Percentiles rank a stretch among this genome's conserved stretches.
These are phyloP conservation scores for Champsocephalus gunnari DNA, from an alignment of 2,797 vertebrate species.

Conservation along the genomic window DNA sequence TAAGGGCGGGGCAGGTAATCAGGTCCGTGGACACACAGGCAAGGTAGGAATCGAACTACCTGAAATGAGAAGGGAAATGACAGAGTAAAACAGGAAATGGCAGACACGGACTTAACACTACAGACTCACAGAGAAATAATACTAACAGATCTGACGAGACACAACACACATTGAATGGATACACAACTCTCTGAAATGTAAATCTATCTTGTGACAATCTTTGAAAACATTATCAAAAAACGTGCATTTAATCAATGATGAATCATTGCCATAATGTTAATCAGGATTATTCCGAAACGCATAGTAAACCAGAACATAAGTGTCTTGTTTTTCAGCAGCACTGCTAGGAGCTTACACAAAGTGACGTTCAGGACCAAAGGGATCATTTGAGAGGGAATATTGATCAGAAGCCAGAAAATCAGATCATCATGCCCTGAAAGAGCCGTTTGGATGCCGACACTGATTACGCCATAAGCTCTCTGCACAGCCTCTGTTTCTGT, in stretches of 20 bases:
- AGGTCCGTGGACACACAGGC: too few species aligned
- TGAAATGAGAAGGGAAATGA: too few species aligned
- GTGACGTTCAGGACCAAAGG: slow-evolving; percentile 28
- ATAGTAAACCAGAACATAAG: background rate
- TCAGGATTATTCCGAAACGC: background rate
- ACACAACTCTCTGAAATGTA: background rate
- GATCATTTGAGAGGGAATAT: slow-evolving; percentile 29
- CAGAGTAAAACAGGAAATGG: too few species aligned
- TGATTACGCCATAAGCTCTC: slow-evolving; percentile 58
- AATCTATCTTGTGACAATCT: background rate
- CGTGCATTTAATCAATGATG: background rate
- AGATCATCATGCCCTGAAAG: slow-evolving; percentile 30
- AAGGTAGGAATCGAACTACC: too few species aligned
- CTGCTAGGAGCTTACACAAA: slow-evolving; percentile 30
- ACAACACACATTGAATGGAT: background rate
- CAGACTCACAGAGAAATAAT: too few species aligned
- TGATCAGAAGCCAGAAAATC: slow-evolving; percentile 43
- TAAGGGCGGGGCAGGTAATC: too few species aligned
- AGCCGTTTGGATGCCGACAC: slow-evolving; percentile 48
- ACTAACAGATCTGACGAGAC: too few species aligned
- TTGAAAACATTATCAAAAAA: rapidly evolving
- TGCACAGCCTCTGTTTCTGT: slow-evolving; percentile 4
- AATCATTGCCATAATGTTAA: background rate
- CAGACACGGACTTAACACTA: too few species aligned
- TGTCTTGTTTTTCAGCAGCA: background rate